phyloP scores from a whole-genome alignment of 1,140 invertebrate genomes.

The Temnothorax curvispinosus region DNA sequence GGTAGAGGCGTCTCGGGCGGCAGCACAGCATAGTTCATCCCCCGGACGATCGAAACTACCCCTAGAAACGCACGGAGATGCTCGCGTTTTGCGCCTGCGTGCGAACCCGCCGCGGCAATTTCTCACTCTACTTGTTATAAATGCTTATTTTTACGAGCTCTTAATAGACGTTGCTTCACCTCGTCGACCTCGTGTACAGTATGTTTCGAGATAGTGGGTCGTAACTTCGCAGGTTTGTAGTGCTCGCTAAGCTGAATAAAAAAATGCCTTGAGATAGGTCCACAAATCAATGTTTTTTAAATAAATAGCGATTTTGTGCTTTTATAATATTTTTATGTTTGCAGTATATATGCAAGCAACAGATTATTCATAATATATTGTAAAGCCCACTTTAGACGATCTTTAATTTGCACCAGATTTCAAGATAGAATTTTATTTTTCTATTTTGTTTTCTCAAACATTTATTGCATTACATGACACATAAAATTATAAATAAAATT shows the following conservation, averaged over 20 bases:
- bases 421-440: background rate
- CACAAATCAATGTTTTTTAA: background rate
- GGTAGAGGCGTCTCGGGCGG: constrained; percentile 54
- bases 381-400: background rate
- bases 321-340: no score
- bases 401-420: background rate
- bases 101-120: constrained; percentile 63
- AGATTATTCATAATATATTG: background rate
- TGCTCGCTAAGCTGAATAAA: background rate
- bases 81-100: constrained; percentile 68
- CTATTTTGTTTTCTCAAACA: background rate
- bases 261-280: background rate
- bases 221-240: background rate
- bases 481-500: background rate
- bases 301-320: background rate
- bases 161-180: background rate
- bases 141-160: constrained; percentile 7
- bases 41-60: constrained; percentile 80
- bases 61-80: constrained; percentile 58
- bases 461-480: background rate
- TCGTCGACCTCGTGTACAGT: background rate
- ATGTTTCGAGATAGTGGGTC: background rate
- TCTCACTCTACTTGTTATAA: constrained; percentile 45
- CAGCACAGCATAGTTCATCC: constrained; percentile 63
- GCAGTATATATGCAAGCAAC: background rate